Evolutionary conservation across 2,888 invertebrate genomes (phyloP), one percentile per base, ranked within the genome.

Genomic region (Trachelus troglodyta): DNA sequence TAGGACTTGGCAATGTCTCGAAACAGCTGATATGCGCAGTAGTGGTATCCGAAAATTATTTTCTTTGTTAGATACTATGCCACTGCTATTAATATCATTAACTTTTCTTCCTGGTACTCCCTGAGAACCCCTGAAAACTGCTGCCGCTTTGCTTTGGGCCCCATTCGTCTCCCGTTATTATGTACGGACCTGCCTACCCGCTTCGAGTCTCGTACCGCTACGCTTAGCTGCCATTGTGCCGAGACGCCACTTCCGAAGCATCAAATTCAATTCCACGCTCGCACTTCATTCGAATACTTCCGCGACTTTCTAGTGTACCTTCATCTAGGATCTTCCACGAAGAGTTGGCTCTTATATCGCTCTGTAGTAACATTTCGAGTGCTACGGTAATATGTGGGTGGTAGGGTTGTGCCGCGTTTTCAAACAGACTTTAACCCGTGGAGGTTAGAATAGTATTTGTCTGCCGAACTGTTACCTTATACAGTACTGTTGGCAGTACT

Each of bases 21-120:
- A 90, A 89, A 89, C 89, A 90, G 89, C 90, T 90, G 90, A 89
- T 89, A 89, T 90, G 88, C 89, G 89, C 89, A 87, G 85, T 86
- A 85, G 56, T 56, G 9, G 56, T 56, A 23, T 1, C 9, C 1
- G 9, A 56, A 56, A 23, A 56, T 56, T 56, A 56, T 9, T 56
- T 56, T 56, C 9, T 23, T 23, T 23, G 23, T 56, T 56, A 56
- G 23, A 56, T 56, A 56, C 23, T 23, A 9, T 56, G 23, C 2
- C 23, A 9, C 56, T 56, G 9, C 56, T 23, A 56, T 56, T 56
- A 56, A 56, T 56, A 23, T 56, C 23, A 56, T 56, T 56, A 56
- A 15, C 2, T 23, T 9, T 56, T 56, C 56, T 56, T 56, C 56
- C 9, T 56, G 56, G 23, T 23, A 23, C 23, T 56, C 23, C 79